Conservation (phyloP, 1,140 invertebrate genomes). For the Papilio dardanus region DNA sequence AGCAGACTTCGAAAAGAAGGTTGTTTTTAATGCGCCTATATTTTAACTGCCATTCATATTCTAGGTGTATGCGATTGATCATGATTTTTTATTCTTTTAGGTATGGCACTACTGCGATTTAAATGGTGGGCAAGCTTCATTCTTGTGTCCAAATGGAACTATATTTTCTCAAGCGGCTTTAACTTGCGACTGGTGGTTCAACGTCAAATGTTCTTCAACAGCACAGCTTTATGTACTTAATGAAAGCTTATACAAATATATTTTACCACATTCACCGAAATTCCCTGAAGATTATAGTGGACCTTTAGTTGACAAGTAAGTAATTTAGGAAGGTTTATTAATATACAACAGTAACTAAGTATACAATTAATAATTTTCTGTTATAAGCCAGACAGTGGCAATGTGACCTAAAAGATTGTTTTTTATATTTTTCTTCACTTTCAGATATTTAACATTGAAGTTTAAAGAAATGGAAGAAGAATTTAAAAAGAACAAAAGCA, state of each 20-base stretch:
- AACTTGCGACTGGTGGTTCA: slow-evolving; percentile 97
- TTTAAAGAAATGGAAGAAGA: slow-evolving; percentile 93
- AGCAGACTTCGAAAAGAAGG: background rate
- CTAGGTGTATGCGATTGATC: background rate
- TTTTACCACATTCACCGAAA: slow-evolving; percentile 91
- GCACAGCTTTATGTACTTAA: slow-evolving; percentile 93
- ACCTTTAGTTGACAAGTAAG: slow-evolving; percentile 90
- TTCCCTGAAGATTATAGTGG: slow-evolving; percentile 94
- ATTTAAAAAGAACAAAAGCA: slow-evolving; percentile 82
- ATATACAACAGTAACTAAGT: too few species aligned
- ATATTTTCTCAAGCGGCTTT: slow-evolving; percentile 94
- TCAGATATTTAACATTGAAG: slow-evolving; percentile 89
- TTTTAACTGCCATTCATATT: background rate
- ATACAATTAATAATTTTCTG: background rate
- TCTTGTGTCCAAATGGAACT: slow-evolving; percentile 95
- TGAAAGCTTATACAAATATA: slow-evolving; percentile 93
- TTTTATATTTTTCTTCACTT: slow-evolving; percentile 31
- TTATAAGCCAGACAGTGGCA: background rate
- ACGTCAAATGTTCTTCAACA: slow-evolving; percentile 91
- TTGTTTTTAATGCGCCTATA: background rate
- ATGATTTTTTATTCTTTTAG: slow-evolving; percentile 75
- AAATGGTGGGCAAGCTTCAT: slow-evolving; percentile 95
- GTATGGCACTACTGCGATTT: slow-evolving; percentile 96
- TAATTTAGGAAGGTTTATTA: slow-evolving; percentile 28
- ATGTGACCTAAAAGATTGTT: background rate